A percentile compares a stretch with the other conserved stretches of the same genome.
phyloP scores from a whole-genome alignment of 2,113 vertebrate genomes.

The Dascyllus trimaculatus region DNA sequence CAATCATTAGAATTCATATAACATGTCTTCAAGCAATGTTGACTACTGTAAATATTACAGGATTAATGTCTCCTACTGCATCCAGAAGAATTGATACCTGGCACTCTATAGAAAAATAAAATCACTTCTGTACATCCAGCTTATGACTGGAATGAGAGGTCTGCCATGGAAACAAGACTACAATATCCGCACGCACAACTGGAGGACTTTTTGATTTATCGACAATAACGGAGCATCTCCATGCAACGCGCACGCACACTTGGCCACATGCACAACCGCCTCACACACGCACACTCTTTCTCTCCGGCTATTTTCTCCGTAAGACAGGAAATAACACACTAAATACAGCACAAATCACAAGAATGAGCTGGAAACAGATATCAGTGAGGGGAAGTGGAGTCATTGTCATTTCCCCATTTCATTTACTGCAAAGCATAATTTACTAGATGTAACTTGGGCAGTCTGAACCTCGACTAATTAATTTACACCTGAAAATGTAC shows the following conservation, averaged over 20 bases:
- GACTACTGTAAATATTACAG: constrained; percentile 78
- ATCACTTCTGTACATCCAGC: constrained; percentile 67
- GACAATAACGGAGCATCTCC: constrained; percentile 12
- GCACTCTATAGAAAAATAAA: constrained; percentile 77
- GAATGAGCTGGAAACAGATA: constrained; percentile 8
- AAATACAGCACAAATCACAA: constrained; percentile 29
- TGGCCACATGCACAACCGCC: constrained; percentile 6
- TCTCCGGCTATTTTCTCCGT: neutral
- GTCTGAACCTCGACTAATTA: neutral
- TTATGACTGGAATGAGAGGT: constrained; percentile 50
- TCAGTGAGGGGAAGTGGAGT: constrained; percentile 19
- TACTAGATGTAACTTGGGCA: neutral
- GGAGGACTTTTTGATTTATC: constrained; percentile 22
- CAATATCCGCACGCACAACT: constrained; percentile 7
- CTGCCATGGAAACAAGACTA: constrained; percentile 50
- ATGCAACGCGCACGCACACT: constrained; percentile 30
- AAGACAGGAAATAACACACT: neutral
- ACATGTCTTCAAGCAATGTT: constrained; percentile 29
- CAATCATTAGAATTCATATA: constrained; percentile 29
- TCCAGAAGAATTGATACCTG: constrained; percentile 55
- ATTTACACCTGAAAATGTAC: neutral
- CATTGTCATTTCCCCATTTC: constrained; percentile 23
- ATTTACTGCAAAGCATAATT: neutral
- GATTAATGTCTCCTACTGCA: constrained; percentile 61
- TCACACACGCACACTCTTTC: neutral